These are phyloP conservation scores for Danio jaintianensis DNA, from an alignment of 2,797 vertebrate genomes.

Conservation along the genomic window DNA sequence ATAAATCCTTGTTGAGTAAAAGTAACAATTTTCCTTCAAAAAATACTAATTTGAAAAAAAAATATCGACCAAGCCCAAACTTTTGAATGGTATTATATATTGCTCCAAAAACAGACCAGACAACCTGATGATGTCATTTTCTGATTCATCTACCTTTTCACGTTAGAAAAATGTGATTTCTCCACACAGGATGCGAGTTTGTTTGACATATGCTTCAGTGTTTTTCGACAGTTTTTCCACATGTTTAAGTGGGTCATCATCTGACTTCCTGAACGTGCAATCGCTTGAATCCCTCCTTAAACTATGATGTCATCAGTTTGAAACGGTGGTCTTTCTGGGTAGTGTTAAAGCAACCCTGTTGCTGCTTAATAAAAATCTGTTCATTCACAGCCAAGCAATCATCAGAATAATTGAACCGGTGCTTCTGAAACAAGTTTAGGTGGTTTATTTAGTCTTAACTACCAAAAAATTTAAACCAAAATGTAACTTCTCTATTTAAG, in stretches of 20 bases:
- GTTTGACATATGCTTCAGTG: not conserved
- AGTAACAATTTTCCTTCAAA: not conserved
- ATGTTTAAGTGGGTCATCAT: constrained; percentile 29
- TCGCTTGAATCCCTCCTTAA: not conserved
- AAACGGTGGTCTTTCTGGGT: not conserved
- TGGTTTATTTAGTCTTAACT: not conserved
- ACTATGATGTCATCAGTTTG: constrained; percentile 28
- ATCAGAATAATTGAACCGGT: not conserved
- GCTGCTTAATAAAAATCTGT: not conserved
- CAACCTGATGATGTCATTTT: not conserved
- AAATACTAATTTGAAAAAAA: not conserved
- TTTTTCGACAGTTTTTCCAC: constrained; percentile 22
- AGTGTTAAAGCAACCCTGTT: not conserved
- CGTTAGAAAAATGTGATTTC: not conserved
- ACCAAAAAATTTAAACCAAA: not conserved
- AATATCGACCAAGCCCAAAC: not conserved
- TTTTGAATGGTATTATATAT: too few species aligned
- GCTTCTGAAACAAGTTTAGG: not conserved
- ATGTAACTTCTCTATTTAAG: not conserved
- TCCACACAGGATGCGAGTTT: not conserved
- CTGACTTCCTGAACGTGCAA: constrained; percentile 8
- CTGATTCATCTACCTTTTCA: not conserved
- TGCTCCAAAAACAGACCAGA: not conserved
- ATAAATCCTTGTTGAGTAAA: not conserved
- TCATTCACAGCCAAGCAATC: not conserved